These are phyloP conservation scores for Leptoclinus maculatus DNA, from an alignment of 2,797 vertebrate genomes.

Conservation along the genomic window DNA sequence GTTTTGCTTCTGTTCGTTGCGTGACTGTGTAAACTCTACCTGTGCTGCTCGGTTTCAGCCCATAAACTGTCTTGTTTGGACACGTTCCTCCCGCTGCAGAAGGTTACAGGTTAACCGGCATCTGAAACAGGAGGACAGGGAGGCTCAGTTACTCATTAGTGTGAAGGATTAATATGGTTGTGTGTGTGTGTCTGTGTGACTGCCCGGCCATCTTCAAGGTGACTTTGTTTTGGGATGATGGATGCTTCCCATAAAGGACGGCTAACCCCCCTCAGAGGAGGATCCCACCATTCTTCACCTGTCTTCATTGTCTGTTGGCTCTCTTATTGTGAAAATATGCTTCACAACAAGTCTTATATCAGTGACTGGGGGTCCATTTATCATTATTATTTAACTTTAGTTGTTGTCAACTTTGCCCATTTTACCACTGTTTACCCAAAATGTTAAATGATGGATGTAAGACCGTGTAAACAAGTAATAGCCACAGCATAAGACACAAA, in stretches of 20 bases:
- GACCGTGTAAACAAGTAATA: background rate
- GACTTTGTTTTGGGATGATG: slow-evolving; percentile 59
- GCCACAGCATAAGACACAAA: background rate
- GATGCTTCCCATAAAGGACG: slow-evolving; percentile 23
- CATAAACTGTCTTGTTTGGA: slow-evolving; percentile 64
- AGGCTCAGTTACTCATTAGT: slow-evolving; percentile 56
- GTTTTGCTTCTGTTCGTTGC: slow-evolving; percentile 13
- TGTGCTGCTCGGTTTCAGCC: slow-evolving; percentile 13
- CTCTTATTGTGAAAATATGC: slow-evolving; percentile 4
- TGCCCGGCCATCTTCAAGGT: slow-evolving; percentile 46
- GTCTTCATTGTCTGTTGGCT: slow-evolving; percentile 4
- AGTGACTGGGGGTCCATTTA: background rate
- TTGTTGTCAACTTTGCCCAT: background rate
- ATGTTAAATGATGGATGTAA: background rate
- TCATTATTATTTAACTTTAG: background rate
- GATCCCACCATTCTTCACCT: background rate
- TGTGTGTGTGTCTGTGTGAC: slow-evolving; percentile 5
- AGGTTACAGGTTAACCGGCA: slow-evolving; percentile 72
- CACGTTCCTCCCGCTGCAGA: slow-evolving; percentile 53
- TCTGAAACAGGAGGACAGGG: slow-evolving; percentile 35
- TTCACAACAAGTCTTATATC: background rate
- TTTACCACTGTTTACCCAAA: background rate
- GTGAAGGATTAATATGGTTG: slow-evolving; percentile 11
- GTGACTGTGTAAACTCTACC: slow-evolving; percentile 41
- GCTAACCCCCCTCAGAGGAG: slow-evolving; percentile 15